phyloP scores from a whole-genome alignment of 2,888 invertebrate genomes.

The Phytoseiulus persimilis region DNA sequence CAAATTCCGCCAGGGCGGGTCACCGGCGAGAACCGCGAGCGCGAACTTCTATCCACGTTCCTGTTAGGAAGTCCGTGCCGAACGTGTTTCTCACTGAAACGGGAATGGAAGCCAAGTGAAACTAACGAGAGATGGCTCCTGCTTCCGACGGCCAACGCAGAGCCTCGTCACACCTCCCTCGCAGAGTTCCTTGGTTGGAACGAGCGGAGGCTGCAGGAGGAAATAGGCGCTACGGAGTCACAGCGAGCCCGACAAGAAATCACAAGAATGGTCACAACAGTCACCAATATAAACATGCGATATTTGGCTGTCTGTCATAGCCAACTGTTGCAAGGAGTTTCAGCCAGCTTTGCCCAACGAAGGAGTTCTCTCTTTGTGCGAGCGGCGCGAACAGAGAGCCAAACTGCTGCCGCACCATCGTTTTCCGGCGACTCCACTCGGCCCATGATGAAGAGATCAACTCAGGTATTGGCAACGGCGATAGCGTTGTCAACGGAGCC shows the following conservation, averaged over 20 bases:
- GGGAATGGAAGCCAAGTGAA: too few relatives aligned
- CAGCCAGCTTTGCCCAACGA: neutral
- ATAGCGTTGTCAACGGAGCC: neutral
- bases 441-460: conserved; percentile 5
- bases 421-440: neutral
- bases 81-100: too few relatives aligned
- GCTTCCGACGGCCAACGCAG: too few relatives aligned
- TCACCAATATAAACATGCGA: neutral
- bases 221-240: neutral
- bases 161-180: too few relatives aligned
- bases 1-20: neutral
- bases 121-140: too few relatives aligned
- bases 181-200: too few relatives aligned
- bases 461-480: neutral
- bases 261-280: neutral
- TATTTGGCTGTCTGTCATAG: neutral
- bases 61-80: too few relatives aligned
- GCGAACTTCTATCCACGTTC: too few relatives aligned
- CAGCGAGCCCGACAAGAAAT: too few relatives aligned
- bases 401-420: neutral
- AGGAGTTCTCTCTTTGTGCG: neutral
- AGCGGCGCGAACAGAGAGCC: neutral
- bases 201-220: neutral
- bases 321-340: neutral
- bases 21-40: too few relatives aligned